Evolutionary conservation across 2,888 invertebrate genomes (phyloP).

Genomic region (Drosophila anceps): DNA sequence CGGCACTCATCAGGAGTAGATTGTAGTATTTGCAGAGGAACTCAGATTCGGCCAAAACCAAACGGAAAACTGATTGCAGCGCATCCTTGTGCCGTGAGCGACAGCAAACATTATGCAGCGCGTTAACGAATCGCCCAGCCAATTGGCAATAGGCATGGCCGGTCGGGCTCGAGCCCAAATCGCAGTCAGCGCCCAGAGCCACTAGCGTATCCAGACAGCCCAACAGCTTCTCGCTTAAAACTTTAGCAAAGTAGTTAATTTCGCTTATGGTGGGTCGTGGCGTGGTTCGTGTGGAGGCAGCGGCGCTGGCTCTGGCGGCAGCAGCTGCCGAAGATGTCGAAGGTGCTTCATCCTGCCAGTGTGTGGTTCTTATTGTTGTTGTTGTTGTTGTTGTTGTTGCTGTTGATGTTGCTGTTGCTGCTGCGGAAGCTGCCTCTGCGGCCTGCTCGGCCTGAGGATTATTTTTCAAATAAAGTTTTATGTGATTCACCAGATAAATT

Average conservation of each 20-base stretch:
- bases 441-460: conserved; percentile 73
- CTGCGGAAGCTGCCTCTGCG: conserved; percentile 33
- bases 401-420: conserved; percentile 22
- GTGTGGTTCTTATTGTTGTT: conserved; percentile 17
- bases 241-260: conserved; percentile 85
- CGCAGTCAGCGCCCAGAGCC: conserved; percentile 45
- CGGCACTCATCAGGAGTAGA: conserved; percentile 67
- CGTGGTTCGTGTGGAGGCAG: conserved; percentile 36
- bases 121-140: conserved; percentile 82
- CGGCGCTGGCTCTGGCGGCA: conserved; percentile 57
- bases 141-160: conserved; percentile 76
- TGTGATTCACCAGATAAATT: conserved; percentile 86
- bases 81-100: conserved; percentile 81
- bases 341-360: conserved; percentile 72
- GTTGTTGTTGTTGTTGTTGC: conserved; percentile 29
- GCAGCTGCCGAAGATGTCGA: conserved; percentile 75
- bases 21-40: conserved; percentile 83
- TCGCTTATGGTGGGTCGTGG: conserved; percentile 72
- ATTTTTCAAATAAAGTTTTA: conserved; percentile 85
- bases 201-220: conserved; percentile 78
- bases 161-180: conserved; percentile 31
- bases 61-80: conserved; percentile 81
- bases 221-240: conserved; percentile 84
- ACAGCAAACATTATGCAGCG: conserved; percentile 82
- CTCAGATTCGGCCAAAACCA: conserved; percentile 82